Conservation (phyloP, 2,888 invertebrate genomes). For the Agonum fuliginosum region DNA sequence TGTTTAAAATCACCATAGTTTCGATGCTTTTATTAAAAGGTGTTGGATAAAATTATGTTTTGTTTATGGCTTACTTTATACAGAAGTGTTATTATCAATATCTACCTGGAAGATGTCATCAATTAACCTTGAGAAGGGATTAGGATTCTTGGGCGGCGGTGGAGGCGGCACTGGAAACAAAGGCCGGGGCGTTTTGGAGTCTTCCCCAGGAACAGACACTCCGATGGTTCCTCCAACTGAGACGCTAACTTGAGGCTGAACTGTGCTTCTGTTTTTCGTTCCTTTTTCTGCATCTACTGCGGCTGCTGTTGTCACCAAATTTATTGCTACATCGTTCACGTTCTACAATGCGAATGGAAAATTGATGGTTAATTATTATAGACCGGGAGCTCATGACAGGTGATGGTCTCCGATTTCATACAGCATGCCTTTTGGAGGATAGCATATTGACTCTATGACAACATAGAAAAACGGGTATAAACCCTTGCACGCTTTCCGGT, state of each 20-base stretch:
- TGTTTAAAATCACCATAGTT: too few relatives aligned
- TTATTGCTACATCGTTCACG: conserved; percentile 66
- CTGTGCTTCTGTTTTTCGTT: conserved; percentile 37
- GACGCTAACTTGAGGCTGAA: conserved; percentile 65
- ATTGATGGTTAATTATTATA: background rate
- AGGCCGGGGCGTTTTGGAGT: conserved; percentile 61
- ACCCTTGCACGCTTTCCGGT: too few relatives aligned
- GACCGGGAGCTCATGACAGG: too few relatives aligned
- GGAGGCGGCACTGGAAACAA: conserved; percentile 62
- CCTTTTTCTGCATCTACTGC: conserved; percentile 13
- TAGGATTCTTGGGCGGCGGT: conserved; percentile 67
- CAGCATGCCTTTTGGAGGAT: too few relatives aligned
- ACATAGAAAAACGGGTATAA: too few relatives aligned
- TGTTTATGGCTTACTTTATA: background rate
- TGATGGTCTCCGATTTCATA: too few relatives aligned
- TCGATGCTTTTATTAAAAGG: too few relatives aligned
- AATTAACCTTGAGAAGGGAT: conserved; percentile 69
- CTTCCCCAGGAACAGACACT: conserved; percentile 42
- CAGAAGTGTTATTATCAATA: background rate
- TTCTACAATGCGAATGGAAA: background rate
- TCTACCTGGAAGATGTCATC: conserved; percentile 70
- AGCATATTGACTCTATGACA: too few relatives aligned
- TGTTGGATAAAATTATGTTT: too few relatives aligned
- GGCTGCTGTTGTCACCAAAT: conserved; percentile 62
- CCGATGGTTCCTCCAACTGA: conserved; percentile 48